phyloP scores from a whole-genome alignment of 2,797 vertebrate species.

The Pogoniulus pusillus region DNA sequence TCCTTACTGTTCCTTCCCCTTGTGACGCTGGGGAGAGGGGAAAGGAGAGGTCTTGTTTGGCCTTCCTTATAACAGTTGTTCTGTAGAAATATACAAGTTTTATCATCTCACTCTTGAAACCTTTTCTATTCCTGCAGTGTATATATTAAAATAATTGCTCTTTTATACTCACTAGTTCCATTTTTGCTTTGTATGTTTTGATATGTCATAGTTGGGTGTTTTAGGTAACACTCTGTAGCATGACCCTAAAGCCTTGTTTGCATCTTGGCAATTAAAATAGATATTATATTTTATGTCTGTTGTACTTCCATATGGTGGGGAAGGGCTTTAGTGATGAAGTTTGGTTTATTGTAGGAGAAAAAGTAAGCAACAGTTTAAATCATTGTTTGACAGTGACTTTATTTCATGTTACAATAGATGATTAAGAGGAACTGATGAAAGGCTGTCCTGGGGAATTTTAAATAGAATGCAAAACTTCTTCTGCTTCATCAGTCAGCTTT shows the following conservation, averaged over 20 bases:
- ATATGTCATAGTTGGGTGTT: slow-evolving; percentile 47
- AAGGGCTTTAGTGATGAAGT: neutral
- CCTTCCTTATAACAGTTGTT: neutral
- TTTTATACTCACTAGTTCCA: neutral
- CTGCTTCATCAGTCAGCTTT: neutral
- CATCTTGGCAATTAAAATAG: slow-evolving; percentile 72
- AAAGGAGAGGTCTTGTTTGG: neutral
- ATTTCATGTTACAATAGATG: neutral
- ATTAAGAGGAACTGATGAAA: neutral
- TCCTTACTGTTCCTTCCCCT: neutral
- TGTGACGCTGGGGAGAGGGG: neutral
- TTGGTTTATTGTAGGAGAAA: neutral
- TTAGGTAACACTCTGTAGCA: slow-evolving; percentile 65
- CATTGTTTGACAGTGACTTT: neutral
- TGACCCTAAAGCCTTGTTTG: slow-evolving; percentile 71
- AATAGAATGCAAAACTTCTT: neutral
- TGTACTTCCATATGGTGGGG: neutral
- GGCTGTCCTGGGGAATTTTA: neutral
- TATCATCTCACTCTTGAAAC: neutral
- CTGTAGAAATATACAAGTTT: neutral
- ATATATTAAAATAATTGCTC: neutral
- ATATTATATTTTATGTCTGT: slow-evolving; percentile 40
- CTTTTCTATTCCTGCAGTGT: neutral
- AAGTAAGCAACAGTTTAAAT: neutral
- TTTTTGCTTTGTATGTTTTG: neutral